These are phyloP conservation scores for Lithophane ornitopus DNA, from an alignment of 2,888 invertebrate species.

Conservation along the genomic window DNA sequence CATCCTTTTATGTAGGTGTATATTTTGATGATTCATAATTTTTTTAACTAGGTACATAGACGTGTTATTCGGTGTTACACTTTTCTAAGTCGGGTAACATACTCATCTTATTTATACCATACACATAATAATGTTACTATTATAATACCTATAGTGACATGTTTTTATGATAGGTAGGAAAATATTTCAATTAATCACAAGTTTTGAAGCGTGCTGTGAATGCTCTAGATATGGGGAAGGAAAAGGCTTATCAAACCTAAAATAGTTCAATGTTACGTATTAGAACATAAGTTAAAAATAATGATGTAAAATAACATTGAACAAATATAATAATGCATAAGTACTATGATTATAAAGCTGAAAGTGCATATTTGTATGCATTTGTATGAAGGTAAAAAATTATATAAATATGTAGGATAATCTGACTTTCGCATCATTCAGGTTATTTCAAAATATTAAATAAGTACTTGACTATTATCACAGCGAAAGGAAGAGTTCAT, in stretches of 20 bases:
- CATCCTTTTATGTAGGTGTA: slow-evolving; percentile 18
- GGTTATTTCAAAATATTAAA: slow-evolving; percentile 18
- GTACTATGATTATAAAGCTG: not conserved
- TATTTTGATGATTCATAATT: slow-evolving; percentile 34
- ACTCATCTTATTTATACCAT: not conserved
- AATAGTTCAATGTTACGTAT: not conserved
- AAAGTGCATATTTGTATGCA: not conserved
- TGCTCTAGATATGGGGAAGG: not conserved
- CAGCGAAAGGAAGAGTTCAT: slow-evolving; percentile 34
- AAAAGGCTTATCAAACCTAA: slow-evolving; percentile 4
- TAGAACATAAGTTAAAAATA: not conserved
- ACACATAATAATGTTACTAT: not conserved
- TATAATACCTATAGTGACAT: not conserved
- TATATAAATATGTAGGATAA: slow-evolving; percentile 6
- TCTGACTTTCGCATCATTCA: not conserved
- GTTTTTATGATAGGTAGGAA: not conserved
- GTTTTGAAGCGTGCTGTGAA: too few relatives aligned
- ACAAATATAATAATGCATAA: not conserved
- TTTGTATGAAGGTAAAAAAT: slow-evolving; percentile 14
- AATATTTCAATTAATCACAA: too few relatives aligned
- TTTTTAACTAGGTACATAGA: not conserved
- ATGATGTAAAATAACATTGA: not conserved
- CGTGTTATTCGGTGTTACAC: too few relatives aligned
- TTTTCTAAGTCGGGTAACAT: too few relatives aligned
- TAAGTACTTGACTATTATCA: slow-evolving; percentile 14